phyloP scores from a whole-genome alignment of 2,797 vertebrate genomes.

The Acanthurus tractus region DNA sequence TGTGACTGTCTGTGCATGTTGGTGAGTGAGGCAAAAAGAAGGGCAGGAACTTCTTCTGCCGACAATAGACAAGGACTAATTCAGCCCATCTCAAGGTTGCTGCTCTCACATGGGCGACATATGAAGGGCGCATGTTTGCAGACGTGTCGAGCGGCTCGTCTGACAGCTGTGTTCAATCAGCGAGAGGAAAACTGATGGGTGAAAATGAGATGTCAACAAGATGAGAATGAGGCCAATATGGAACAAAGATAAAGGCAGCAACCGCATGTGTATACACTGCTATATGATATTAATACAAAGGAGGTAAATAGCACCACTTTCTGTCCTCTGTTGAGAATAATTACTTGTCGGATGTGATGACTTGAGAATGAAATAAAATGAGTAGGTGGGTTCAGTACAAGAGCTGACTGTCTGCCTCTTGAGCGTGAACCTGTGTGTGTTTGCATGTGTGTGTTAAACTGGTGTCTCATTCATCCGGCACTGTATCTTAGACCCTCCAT shows the following conservation, averaged over 20 bases:
- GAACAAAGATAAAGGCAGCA: constrained; percentile 39
- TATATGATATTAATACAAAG: constrained; percentile 23
- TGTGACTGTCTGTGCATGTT: neutral
- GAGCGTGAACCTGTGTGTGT: neutral
- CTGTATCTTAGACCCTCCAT: constrained; percentile 74
- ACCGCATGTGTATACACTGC: neutral
- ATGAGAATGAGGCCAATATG: constrained; percentile 48
- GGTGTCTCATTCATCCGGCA: constrained; percentile 49
- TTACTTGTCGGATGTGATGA: constrained; percentile 14
- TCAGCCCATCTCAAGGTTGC: constrained; percentile 64
- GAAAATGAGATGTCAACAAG: constrained; percentile 78
- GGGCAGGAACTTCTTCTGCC: constrained; percentile 34
- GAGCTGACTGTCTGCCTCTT: neutral
- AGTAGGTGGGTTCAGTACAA: neutral
- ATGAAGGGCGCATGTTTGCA: constrained; percentile 69
- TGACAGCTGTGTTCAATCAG: constrained; percentile 72
- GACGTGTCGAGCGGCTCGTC: constrained; percentile 37
- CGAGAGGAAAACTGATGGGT: constrained; percentile 58
- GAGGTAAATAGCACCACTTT: constrained; percentile 7
- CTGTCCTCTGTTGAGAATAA: constrained; percentile 29
- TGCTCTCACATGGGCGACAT: constrained; percentile 33
- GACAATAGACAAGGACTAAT: constrained; percentile 22
- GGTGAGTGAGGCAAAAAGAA: constrained; percentile 20
- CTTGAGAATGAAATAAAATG: constrained; percentile 12
- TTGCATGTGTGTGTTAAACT: constrained; percentile 11